Evolutionary conservation across 2,888 invertebrate genomes (phyloP).

Genomic region (Calliscelio sp.): DNA sequence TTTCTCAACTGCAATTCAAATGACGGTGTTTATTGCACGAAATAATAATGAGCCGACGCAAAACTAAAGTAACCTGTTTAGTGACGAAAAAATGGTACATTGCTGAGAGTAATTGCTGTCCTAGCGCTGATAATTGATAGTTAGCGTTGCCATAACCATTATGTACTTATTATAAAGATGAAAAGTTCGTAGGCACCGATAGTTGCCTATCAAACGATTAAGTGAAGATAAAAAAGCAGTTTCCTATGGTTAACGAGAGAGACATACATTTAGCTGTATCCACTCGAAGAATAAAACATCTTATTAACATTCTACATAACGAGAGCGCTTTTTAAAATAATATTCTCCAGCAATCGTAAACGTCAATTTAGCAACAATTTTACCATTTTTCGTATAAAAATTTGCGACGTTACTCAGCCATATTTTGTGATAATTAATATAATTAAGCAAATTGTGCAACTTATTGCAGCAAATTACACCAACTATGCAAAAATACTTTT

Average conservation of each 20-base stretch:
- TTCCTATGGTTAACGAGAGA: slow-evolving; percentile 10
- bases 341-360: not conserved
- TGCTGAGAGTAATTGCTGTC: slow-evolving; percentile 27
- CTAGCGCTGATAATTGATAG: slow-evolving; percentile 38
- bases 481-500: not conserved
- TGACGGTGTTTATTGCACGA: too few relatives aligned
- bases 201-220: slow-evolving; percentile 13
- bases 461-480: not conserved
- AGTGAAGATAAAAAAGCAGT: not conserved
- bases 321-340: not conserved
- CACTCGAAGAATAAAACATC: not conserved
- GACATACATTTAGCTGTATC: slow-evolving; percentile 9
- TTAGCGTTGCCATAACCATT: slow-evolving; percentile 22
- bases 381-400: not conserved
- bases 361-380: too few relatives aligned
- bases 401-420: too few relatives aligned
- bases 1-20: too few relatives aligned
- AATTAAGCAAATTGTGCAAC: not conserved
- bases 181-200: slow-evolving; percentile 26
- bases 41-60: too few relatives aligned
- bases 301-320: slow-evolving; percentile 10
- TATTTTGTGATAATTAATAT: too few relatives aligned
- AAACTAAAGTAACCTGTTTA: slow-evolving; percentile 25
- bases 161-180: slow-evolving; percentile 29
- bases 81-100: slow-evolving; percentile 7